Conservation (phyloP, 1,140 invertebrate genomes). For the Drosophila eugracilis region DNA sequence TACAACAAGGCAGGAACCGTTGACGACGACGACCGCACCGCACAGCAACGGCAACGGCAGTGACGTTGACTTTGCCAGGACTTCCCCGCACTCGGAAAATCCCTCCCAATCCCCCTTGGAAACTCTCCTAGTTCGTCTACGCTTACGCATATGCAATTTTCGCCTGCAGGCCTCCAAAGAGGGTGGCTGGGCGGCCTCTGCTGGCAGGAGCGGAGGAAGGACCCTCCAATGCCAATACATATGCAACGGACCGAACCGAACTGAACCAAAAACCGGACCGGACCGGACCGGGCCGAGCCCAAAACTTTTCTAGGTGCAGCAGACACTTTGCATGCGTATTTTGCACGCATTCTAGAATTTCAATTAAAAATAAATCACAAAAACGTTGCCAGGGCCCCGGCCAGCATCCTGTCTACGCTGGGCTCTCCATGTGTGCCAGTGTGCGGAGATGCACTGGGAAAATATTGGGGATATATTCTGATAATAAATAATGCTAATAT, state of each 20-base stretch:
- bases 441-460: constrained; percentile 7
- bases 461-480: no score
- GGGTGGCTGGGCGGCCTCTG: constrained; percentile 17
- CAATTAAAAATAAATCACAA: constrained; percentile 85
- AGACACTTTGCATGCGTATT: constrained; percentile 84
- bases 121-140: constrained; percentile 42
- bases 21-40: constrained; percentile 55
- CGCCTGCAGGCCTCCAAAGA: constrained; percentile 66
- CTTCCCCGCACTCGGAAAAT: constrained; percentile 27
- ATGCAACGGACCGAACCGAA: constrained; percentile 36
- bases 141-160: constrained; percentile 75
- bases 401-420: constrained; percentile 26
- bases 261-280: constrained; percentile 19
- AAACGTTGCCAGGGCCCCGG: constrained; percentile 66
- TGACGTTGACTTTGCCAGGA: constrained; percentile 72
- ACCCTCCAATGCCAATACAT: constrained; percentile 43
- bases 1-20: constrained; percentile 53
- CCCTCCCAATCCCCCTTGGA: background rate
- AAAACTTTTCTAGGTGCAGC: constrained; percentile 77
- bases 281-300: constrained; percentile 1
- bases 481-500: no score
- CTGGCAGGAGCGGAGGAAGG: background rate
- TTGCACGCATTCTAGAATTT: constrained; percentile 85
- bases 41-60: constrained; percentile 35
- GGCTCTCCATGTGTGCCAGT: background rate